These are phyloP conservation scores for Tautogolabrus adspersus DNA, from an alignment of 2,113 vertebrate species.

Conservation along the genomic window DNA sequence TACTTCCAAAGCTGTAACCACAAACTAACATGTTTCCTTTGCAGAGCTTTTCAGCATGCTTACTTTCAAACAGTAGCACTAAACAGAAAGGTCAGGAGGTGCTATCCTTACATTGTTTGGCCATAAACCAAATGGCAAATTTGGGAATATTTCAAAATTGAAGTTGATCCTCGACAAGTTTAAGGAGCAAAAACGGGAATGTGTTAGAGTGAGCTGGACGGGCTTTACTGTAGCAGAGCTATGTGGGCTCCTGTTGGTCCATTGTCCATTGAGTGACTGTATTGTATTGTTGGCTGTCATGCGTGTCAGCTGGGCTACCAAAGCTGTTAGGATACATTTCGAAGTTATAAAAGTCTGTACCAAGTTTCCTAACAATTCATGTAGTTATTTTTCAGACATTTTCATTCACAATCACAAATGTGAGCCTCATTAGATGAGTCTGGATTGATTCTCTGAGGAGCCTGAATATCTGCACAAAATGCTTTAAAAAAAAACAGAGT, in stretches of 20 bases:
- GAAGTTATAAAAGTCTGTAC: too few relatives aligned
- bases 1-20: too few relatives aligned
- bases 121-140: too few relatives aligned
- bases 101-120: too few relatives aligned
- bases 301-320: constrained; percentile 38
- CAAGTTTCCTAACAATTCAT: background rate
- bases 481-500: background rate
- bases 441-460: background rate
- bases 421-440: too few relatives aligned
- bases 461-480: background rate
- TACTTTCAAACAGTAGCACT: too few relatives aligned
- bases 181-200: constrained; percentile 27
- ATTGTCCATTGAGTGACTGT: constrained; percentile 51
- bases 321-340: too few relatives aligned
- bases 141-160: background rate
- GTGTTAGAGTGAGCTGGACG: constrained; percentile 45
- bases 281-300: constrained; percentile 55
- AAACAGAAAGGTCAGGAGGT: too few relatives aligned
- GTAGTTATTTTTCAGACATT: background rate
- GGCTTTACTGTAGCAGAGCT: constrained; percentile 31
- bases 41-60: too few relatives aligned
- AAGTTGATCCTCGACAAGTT: too few relatives aligned
- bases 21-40: too few relatives aligned
- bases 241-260: constrained; percentile 44
- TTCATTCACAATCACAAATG: background rate